Percentiles rank a stretch among this genome's conserved stretches.
Conservation (phyloP, 2,113 vertebrate species). For the Mastomys coucha region DNA sequence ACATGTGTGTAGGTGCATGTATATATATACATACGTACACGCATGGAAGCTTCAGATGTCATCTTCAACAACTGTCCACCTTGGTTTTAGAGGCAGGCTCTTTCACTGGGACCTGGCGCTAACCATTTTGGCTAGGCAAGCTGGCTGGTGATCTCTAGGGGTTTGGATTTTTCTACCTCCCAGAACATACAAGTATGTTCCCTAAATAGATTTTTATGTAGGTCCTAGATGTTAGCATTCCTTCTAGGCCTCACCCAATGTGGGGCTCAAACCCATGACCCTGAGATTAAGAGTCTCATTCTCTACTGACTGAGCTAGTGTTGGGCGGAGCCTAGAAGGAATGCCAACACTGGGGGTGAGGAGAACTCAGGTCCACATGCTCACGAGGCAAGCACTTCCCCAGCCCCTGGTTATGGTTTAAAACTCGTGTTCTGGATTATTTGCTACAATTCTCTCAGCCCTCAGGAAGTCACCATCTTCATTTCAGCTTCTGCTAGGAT, state of each 20-base stretch:
- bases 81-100: neutral
- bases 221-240: no score
- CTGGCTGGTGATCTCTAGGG: neutral
- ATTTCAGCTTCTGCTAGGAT: neutral
- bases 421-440: neutral
- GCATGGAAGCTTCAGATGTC: neutral
- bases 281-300: no score
- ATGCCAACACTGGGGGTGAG: no score
- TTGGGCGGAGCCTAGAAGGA: no score
- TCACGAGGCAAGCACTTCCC: neutral
- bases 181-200: no score
- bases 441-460: neutral
- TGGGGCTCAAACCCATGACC: no score
- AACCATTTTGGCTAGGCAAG: neutral
- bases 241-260: no score
- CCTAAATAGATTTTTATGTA: neutral
- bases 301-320: no score
- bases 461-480: neutral
- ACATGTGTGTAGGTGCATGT: no score
- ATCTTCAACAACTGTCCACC: neutral
- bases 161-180: neutral
- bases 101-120: neutral
- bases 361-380: neutral
- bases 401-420: neutral
- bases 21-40: no score